Evolutionary conservation across 2,888 invertebrate species (phyloP), one percentile per base, ranked within the genome.

Genomic region (Eumacrocentrus americanus): DNA sequence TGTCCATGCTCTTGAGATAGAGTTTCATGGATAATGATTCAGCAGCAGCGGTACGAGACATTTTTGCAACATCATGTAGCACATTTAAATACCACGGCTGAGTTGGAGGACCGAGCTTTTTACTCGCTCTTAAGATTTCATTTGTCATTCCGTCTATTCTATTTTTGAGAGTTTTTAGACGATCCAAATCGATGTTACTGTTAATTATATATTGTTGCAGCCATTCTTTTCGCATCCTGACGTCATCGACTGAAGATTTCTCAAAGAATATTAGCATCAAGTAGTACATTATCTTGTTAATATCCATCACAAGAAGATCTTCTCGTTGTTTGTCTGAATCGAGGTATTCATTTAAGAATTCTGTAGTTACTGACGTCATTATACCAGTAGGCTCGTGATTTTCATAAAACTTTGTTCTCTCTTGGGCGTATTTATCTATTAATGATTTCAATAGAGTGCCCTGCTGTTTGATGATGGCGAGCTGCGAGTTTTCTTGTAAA

Each of bases 381-480:
- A n/a, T n/a, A n/a, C n/a, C n/a, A n/a, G n/a, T n/a, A n/a, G n/a
- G n/a, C n/a, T n/a, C n/a, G 7, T 16, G 11, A 6, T 7, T 53
- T 22, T 9, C 34, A 37, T 3, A 42, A n/a, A 0, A 62, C 57
- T 48, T 18, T 47, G 22, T 5, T 25, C 52, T 18, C 9, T n/a
- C n/a, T n/a, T n/a, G n/a, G n/a, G n/a, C 53, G 29, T 35, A 56
- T 60, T 58, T 61, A 37, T 69, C 53, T 20, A 56, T 35, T 22
- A 52, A 64, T 6, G 62, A 62, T 34, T 47, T 53, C 16, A 83
- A 72, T 5, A 83, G 71, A 52, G 82, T 82, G 2, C 83, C 82
- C 53, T 87, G 84, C 73, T 88, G 88, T 63, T 84, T 84, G 2
- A 86, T 79, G 23, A 84, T 73, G 72, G 85, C 85, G 23, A 84